Percentiles rank a stretch among this genome's conserved stretches.
Conservation (phyloP, 2,113 vertebrate species). For the Syrrhaptes paradoxus region DNA sequence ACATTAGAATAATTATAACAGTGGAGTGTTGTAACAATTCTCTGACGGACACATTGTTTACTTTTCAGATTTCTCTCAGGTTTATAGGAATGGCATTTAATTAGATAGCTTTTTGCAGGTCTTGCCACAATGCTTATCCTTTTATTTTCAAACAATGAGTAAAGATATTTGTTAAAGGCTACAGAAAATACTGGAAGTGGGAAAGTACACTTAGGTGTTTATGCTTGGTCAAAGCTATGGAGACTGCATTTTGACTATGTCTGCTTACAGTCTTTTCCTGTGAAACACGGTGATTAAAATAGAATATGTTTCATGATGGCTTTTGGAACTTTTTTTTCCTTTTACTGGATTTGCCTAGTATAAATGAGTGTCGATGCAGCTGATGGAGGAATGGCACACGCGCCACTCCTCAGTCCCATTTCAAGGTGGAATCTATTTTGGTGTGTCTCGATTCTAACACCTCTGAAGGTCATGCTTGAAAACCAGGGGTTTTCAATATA, state of each 20-base stretch:
- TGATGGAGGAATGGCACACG: background rate
- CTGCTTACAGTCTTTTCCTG: background rate
- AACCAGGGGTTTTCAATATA: background rate
- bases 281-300: background rate
- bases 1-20: slow-evolving; percentile 8
- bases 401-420: background rate
- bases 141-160: slow-evolving; percentile 32
- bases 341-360: background rate
- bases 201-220: background rate
- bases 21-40: slow-evolving; percentile 15
- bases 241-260: background rate
- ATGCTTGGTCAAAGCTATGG: background rate
- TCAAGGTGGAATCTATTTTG: background rate
- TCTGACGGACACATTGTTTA: slow-evolving; percentile 44
- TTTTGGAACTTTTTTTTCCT: background rate
- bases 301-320: background rate
- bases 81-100: slow-evolving; percentile 28
- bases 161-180: slow-evolving; percentile 20
- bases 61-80: slow-evolving; percentile 54
- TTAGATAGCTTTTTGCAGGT: slow-evolving; percentile 18
- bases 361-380: background rate
- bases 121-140: slow-evolving; percentile 2
- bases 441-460: background rate
- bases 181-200: slow-evolving; percentile 29
- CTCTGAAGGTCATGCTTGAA: background rate